Conservation (phyloP, 2,797 vertebrate species). For the Paedocypris micromegethes region DNA sequence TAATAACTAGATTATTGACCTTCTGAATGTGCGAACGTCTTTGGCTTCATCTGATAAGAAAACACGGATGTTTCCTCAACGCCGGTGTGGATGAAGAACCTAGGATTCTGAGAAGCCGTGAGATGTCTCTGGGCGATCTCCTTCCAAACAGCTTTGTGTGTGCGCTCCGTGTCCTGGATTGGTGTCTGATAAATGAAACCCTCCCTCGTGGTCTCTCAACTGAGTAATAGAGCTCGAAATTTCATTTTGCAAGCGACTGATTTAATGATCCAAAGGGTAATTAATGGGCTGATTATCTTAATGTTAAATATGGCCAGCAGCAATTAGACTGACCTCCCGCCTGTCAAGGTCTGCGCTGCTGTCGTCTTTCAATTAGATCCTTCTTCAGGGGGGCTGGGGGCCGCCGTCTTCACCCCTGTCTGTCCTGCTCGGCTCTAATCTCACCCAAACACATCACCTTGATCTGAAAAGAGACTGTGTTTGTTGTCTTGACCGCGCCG, state of each 20-base stretch:
- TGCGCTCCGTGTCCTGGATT: constrained; percentile 74
- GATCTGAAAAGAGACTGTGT: constrained; percentile 46
- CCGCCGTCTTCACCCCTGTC: constrained; percentile 34
- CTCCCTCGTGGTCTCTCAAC: constrained; percentile 95
- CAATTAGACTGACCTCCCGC: constrained; percentile 99
- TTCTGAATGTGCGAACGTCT: no score
- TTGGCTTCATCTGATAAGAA: no score
- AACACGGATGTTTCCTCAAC: no score
- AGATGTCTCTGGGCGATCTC: constrained; percentile 4
- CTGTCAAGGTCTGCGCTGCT: constrained; percentile 96
- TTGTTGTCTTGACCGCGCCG: constrained; percentile 22
- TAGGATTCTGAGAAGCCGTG: constrained; percentile 6
- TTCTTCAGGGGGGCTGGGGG: constrained; percentile 59
- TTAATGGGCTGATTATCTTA: constrained; percentile 99
- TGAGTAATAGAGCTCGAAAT: constrained; percentile 99
- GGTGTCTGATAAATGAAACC: constrained; percentile 71
- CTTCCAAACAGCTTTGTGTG: neutral
- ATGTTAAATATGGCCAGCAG: constrained; percentile 99
- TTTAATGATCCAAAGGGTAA: constrained; percentile 99
- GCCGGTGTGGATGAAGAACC: no score
- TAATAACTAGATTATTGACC: no score
- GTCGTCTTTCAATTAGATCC: constrained; percentile 93
- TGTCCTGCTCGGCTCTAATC: constrained; percentile 45
- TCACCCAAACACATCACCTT: constrained; percentile 17
- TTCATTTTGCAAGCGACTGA: constrained; percentile 99